These are phyloP conservation scores for Pseudochaenichthys georgianus DNA, from an alignment of 2,797 vertebrate genomes.

Conservation along the genomic window DNA sequence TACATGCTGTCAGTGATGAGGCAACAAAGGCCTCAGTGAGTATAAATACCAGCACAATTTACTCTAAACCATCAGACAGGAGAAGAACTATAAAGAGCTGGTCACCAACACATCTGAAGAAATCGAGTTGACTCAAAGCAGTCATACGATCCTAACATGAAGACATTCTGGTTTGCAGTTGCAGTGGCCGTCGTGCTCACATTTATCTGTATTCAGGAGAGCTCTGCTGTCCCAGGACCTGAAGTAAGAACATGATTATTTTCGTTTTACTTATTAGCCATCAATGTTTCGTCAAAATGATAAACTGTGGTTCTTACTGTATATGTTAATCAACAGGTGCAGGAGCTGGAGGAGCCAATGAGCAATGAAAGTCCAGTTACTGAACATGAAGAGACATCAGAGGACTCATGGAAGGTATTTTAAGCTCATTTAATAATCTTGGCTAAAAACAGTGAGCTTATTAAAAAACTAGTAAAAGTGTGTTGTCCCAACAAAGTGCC, in stretches of 20 bases:
- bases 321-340: conserved; percentile 12
- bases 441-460: background rate
- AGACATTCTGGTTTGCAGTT: conserved; percentile 56
- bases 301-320: background rate
- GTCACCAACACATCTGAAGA: background rate
- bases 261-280: background rate
- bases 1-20: background rate
- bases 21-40: background rate
- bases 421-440: background rate
- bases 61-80: conserved; percentile 8
- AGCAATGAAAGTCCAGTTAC: background rate
- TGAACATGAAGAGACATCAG: conserved; percentile 7
- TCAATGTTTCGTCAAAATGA: background rate
- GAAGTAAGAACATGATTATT: conserved; percentile 55
- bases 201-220: conserved; percentile 59
- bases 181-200: conserved; percentile 59
- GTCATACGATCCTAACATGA: conserved; percentile 61
- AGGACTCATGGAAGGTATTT: conserved; percentile 30
- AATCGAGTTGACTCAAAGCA: background rate
- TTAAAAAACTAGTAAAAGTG: background rate
- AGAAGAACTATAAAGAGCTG: background rate
- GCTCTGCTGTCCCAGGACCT: conserved; percentile 47
- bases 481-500: background rate
- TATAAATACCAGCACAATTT: conserved; percentile 1
- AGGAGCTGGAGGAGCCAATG: conserved; percentile 11